Base-by-base conservation (phyloP, 2,888 invertebrate genomes). In the Callimorpha dominula region DNA sequence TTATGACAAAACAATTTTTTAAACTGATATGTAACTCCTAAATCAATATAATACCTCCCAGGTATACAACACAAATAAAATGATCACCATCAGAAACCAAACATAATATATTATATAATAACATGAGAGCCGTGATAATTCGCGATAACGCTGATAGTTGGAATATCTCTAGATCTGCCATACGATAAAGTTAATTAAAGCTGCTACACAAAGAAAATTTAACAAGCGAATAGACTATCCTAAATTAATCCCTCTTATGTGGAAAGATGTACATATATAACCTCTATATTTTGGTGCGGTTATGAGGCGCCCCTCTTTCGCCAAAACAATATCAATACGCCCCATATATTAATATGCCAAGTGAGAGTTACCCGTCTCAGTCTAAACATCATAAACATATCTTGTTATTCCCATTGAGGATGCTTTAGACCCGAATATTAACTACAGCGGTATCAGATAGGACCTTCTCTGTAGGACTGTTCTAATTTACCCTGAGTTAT, bases 101-200 rank as follows among this genome's bases (percentile, higher is more conserved):
- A n/a, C n/a, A n/a, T 31, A 31, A 31, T 54, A 54, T 54, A n/a
- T 54, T 11, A 57, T 4, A 31, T 31, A 20, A 65, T 46, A 12
- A 20, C 49, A 11, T 0, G n/a, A 20, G 46, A 60, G 15, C 12
- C 3, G 15, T 20, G 20, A 68, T 40, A 46, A 49, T 49, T 17
- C 15, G 20, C 60, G 60, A 46, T 60, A 1, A 2, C 52, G 31
- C 17, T 60, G 46, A 17, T 60, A 49, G 31, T 11, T 17, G 60
- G 68, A 60, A 49, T 46, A 68, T 11, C 60, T 46, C 31, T 31
- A 68, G 68, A 46, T 68, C 43, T 15, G 8, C 14, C 14, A 2
- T 15, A 57, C 17, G 46, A 68, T 69, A 69, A 60, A 49, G 40
- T 63, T 69, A 63, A 69, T 69, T 63, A 63, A 63, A 69, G 8